Conservation (phyloP, 2,888 invertebrate genomes). For the Eretmocerus hayati region DNA sequence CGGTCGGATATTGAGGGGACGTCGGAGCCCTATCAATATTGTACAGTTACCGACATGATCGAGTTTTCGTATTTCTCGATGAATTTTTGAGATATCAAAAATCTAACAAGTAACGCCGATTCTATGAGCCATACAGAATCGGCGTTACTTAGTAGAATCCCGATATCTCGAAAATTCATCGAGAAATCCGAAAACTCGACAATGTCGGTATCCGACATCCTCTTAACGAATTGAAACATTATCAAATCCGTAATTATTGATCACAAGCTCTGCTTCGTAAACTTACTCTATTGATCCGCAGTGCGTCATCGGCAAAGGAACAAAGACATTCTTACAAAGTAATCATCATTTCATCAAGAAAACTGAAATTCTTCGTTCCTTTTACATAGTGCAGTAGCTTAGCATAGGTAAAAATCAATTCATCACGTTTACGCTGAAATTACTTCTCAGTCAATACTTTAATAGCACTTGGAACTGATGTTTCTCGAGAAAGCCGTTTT, state of each 20-base stretch:
- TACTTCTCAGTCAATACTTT: slow-evolving; percentile 4
- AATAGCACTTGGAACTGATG: slow-evolving; percentile 16
- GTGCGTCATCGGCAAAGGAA: slow-evolving; percentile 23
- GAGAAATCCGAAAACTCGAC: too few species aligned
- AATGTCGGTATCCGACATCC: too few species aligned
- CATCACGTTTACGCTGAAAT: slow-evolving; percentile 4
- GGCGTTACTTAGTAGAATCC: too few species aligned
- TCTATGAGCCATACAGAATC: too few species aligned
- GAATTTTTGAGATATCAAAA: too few species aligned
- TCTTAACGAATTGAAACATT: slow-evolving; percentile 4
- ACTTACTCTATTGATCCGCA: slow-evolving; percentile 12
- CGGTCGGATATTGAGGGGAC: too few species aligned
- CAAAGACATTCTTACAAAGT: slow-evolving; percentile 15
- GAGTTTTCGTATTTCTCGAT: too few species aligned
- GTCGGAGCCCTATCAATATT: too few species aligned
- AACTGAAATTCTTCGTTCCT: slow-evolving; percentile 9
- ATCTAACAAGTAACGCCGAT: too few species aligned
- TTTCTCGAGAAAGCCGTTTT: slow-evolving; percentile 7
- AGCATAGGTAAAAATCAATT: slow-evolving; percentile 19
- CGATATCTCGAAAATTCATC: too few species aligned
- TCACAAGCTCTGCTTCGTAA: slow-evolving; percentile 2
- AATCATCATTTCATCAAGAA: slow-evolving; percentile 12
- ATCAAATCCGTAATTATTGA: slow-evolving; percentile 5
- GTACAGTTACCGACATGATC: too few species aligned
- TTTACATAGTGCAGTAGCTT: too few species aligned